phyloP scores from a whole-genome alignment of 64 coral and sea anemone genomes.

The Porites lutea region DNA sequence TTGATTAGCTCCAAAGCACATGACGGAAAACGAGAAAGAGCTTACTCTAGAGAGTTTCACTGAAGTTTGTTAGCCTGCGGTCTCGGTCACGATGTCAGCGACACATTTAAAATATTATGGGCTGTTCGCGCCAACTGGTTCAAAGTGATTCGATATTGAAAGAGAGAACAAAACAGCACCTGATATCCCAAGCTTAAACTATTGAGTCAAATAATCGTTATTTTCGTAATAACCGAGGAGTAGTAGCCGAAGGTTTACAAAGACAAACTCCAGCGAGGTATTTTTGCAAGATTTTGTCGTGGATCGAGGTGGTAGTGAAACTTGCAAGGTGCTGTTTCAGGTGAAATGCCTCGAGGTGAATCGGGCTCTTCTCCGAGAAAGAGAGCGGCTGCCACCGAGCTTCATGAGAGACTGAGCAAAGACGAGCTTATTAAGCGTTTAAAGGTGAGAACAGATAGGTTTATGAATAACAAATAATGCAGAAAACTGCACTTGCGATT shows the following conservation, averaged over 20 bases:
- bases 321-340: not conserved
- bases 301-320: not conserved
- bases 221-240: not conserved
- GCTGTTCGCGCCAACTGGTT: conserved; percentile 84
- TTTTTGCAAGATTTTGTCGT: not conserved
- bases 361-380: conserved; percentile 41
- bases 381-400: conserved; percentile 55
- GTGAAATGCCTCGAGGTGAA: conserved; percentile 62
- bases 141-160: conserved; percentile 56
- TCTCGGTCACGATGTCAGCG: conserved; percentile 25
- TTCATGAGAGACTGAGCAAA: conserved; percentile 76
- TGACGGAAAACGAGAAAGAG: too few species aligned
- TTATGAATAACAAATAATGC: not conserved
- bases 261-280: not conserved
- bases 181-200: not conserved
- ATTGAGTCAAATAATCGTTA: not conserved
- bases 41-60: too few species aligned
- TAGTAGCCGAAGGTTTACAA: not conserved
- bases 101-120: conserved; percentile 53
- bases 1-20: too few species aligned
- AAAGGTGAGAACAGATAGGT: conserved; percentile 55
- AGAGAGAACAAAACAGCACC: conserved; percentile 52
- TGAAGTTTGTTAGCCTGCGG: not conserved
- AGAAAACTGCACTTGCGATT: not conserved
- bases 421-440: conserved; percentile 78